These are phyloP conservation scores for Diogma glabrata DNA, from an alignment of 2,888 invertebrate genomes.

Conservation along the genomic window DNA sequence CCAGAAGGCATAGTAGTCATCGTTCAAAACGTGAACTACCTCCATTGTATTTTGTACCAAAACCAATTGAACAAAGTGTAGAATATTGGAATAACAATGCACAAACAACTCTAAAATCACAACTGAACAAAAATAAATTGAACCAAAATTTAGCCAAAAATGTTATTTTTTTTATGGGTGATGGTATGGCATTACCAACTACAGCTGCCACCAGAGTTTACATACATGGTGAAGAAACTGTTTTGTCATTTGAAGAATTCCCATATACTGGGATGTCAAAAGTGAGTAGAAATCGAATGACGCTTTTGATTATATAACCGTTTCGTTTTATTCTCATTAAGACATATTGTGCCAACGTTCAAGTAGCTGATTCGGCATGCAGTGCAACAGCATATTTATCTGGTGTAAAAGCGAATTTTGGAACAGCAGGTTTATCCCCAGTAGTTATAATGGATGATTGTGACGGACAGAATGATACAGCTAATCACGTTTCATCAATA, in stretches of 20 bases:
- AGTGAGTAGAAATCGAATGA: too few relatives aligned
- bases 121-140: constrained; percentile 27
- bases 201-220: constrained; percentile 67
- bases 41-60: constrained; percentile 25
- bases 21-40: constrained; percentile 28
- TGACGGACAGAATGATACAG: constrained; percentile 42
- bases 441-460: constrained; percentile 55
- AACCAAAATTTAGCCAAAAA: constrained; percentile 42
- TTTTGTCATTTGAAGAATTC: constrained; percentile 63
- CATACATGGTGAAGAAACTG: constrained; percentile 64
- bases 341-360: constrained; percentile 66
- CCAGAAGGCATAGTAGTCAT: too few relatives aligned
- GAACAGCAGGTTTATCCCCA: constrained; percentile 62
- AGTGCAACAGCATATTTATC: constrained; percentile 70
- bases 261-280: constrained; percentile 54
- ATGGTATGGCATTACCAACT: constrained; percentile 81
- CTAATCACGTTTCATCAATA: constrained; percentile 52
- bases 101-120: constrained; percentile 32
- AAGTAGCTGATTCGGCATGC: constrained; percentile 77
- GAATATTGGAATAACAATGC: constrained; percentile 41
- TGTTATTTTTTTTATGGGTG: constrained; percentile 61
- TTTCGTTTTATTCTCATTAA: too few relatives aligned
- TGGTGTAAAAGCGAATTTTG: constrained; percentile 68
- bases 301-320: too few relatives aligned
- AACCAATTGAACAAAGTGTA: constrained; percentile 26